Conservation (phyloP, 2,888 invertebrate species). For the Dastarcus helophoroides region DNA sequence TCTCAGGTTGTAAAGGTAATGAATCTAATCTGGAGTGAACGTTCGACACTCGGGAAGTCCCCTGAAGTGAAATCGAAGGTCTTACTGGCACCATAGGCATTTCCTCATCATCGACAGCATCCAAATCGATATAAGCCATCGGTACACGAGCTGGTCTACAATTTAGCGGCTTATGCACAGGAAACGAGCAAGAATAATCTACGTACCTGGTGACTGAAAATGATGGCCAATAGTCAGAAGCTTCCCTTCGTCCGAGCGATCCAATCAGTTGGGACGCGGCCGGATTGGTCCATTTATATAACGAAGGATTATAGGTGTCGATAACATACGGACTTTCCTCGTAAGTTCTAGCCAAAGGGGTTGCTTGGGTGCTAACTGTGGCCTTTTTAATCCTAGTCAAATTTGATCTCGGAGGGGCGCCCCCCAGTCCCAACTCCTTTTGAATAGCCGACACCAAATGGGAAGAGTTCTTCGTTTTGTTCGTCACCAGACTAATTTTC, state of each 20-base stretch:
- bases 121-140: slow-evolving; percentile 28
- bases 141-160: slow-evolving; percentile 6
- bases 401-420: slow-evolving; percentile 10
- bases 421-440: slow-evolving; percentile 31
- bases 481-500: slow-evolving; percentile 42
- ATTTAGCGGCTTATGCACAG: background rate
- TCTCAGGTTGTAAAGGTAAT: slow-evolving; percentile 24
- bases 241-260: slow-evolving; percentile 16
- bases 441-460: slow-evolving; percentile 33
- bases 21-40: slow-evolving; percentile 40
- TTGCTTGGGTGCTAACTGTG: no score
- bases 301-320: slow-evolving; percentile 14
- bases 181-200: background rate
- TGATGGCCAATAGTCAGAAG: slow-evolving; percentile 20
- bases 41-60: slow-evolving; percentile 25
- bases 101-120: slow-evolving; percentile 32
- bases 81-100: slow-evolving; percentile 21
- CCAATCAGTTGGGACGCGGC: slow-evolving; percentile 24
- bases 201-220: slow-evolving; percentile 13
- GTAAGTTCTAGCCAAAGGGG: no score
- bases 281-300: slow-evolving; percentile 27
- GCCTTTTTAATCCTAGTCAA: slow-evolving; percentile 3
- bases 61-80: slow-evolving; percentile 24
- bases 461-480: slow-evolving; percentile 26
- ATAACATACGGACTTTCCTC: slow-evolving; percentile 9